These are phyloP conservation scores for Helicoverpa armigera DNA, from an alignment of 1,140 invertebrate genomes.

Conservation along the genomic window DNA sequence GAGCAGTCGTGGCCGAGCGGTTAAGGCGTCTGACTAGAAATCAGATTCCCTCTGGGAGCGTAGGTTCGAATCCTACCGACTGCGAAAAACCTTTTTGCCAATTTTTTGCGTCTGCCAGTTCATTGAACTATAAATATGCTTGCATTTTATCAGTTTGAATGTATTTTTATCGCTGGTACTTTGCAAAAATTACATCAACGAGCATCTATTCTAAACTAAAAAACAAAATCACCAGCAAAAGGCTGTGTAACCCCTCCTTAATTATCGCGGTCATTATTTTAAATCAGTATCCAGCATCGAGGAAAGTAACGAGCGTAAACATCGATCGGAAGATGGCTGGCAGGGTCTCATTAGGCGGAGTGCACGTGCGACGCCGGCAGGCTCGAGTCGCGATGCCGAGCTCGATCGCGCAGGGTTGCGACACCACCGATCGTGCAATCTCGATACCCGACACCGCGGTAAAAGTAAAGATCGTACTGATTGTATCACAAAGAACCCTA, in stretches of 20 bases:
- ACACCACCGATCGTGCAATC: conserved; percentile 49
- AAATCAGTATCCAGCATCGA: conserved; percentile 45
- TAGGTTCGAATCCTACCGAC: conserved; percentile 95
- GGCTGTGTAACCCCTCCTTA: conserved; percentile 1
- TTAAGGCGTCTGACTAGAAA: conserved; percentile 68
- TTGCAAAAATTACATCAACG: background rate
- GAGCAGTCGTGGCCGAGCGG: conserved; percentile 68
- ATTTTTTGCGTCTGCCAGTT: background rate
- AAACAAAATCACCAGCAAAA: conserved; percentile 19
- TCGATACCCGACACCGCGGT: conserved; percentile 37
- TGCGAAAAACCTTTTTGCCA: conserved; percentile 86
- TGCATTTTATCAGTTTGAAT: background rate
- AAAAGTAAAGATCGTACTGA: conserved; percentile 39
- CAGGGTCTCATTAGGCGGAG: conserved; percentile 72
- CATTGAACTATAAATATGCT: background rate
- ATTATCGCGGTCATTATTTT: conserved; percentile 46
- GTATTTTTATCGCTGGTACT: background rate
- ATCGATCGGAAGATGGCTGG: conserved; percentile 71
- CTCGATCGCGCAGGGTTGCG: conserved; percentile 50
- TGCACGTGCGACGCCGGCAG: conserved; percentile 80
- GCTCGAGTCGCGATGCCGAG: conserved; percentile 41
- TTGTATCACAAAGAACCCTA: conserved; percentile 24
- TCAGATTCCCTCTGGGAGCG: conserved; percentile 91
- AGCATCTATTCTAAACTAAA: background rate
- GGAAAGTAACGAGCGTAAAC: conserved; percentile 53